These are phyloP conservation scores for Nomada ruficornis DNA, from an alignment of 2,888 invertebrate species.

Conservation along the genomic window DNA sequence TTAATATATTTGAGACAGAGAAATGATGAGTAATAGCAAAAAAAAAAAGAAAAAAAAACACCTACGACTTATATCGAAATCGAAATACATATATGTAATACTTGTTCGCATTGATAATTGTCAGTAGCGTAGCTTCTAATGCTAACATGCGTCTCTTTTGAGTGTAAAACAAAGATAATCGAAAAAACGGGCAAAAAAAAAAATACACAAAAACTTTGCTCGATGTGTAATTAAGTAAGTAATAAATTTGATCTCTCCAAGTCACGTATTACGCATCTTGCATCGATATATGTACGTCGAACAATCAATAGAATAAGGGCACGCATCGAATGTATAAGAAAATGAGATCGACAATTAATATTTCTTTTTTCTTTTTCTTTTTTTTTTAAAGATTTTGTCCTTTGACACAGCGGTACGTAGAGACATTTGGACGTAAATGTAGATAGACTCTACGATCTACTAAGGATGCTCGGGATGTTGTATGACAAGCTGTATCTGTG, in stretches of 20 bases:
- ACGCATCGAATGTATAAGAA: slow-evolving; percentile 16
- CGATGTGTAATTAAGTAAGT: slow-evolving; percentile 2
- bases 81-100: background rate
- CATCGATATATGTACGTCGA: background rate
- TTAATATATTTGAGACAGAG: background rate
- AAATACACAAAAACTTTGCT: slow-evolving; percentile 6
- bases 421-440: slow-evolving; percentile 46
- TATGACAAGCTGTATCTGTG: slow-evolving; percentile 84
- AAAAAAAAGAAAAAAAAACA: background rate
- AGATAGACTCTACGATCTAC: slow-evolving; percentile 66
- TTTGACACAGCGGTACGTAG: slow-evolving; percentile 45
- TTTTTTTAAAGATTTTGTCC: slow-evolving; percentile 18
- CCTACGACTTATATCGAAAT: background rate
- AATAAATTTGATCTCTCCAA: background rate
- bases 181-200: background rate
- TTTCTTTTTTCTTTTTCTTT: too few species aligned
- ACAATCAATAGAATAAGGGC: slow-evolving; percentile 1
- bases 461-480: slow-evolving; percentile 84
- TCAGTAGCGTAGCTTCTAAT: background rate
- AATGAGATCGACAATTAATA: slow-evolving; percentile 45
- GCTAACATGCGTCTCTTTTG: background rate
- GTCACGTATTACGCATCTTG: slow-evolving; percentile 8
- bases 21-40: background rate
- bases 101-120: background rate
- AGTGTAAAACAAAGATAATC: slow-evolving; percentile 2